phyloP scores from a whole-genome alignment of 2,888 invertebrate genomes.

The Aelia acuminata region DNA sequence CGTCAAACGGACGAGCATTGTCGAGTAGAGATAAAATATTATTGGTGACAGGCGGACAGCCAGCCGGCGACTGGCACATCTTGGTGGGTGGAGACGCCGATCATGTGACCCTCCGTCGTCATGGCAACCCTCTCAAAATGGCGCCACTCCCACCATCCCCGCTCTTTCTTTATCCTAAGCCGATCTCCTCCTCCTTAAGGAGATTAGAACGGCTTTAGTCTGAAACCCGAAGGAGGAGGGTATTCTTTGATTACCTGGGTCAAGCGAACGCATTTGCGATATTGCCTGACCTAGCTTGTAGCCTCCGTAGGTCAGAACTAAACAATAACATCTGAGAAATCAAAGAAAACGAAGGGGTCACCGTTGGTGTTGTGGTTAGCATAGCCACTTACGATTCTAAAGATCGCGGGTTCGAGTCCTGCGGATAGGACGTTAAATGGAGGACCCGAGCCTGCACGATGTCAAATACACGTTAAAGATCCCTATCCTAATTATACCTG shows the following conservation, averaged over 20 bases:
- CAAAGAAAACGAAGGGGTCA: no score
- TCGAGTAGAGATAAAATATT: conserved; percentile 40
- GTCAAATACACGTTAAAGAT: no score
- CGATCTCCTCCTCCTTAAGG: conserved; percentile 36
- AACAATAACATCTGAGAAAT: no score
- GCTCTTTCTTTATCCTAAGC: conserved; percentile 36
- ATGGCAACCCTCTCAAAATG: conserved; percentile 58
- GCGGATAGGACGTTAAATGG: no score
- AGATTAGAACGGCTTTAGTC: conserved; percentile 39
- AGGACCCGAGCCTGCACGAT: no score
- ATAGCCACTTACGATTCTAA: no score
- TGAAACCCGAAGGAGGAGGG: background rate
- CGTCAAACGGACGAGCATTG: conserved; percentile 34
- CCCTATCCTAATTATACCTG: no score
- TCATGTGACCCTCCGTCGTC: conserved; percentile 44
- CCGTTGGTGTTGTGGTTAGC: no score
- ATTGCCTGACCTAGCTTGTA: background rate
- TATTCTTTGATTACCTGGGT: background rate
- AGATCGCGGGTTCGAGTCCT: no score
- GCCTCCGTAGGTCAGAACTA: no score
- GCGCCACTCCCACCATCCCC: conserved; percentile 36
- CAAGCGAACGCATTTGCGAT: background rate
- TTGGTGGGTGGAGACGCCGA: conserved; percentile 20
- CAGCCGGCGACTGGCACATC: conserved; percentile 35
- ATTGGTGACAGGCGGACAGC: conserved; percentile 31